These are phyloP conservation scores for Xenopus borealis DNA, from an alignment of 2,113 vertebrate species.

Conservation along the genomic window DNA sequence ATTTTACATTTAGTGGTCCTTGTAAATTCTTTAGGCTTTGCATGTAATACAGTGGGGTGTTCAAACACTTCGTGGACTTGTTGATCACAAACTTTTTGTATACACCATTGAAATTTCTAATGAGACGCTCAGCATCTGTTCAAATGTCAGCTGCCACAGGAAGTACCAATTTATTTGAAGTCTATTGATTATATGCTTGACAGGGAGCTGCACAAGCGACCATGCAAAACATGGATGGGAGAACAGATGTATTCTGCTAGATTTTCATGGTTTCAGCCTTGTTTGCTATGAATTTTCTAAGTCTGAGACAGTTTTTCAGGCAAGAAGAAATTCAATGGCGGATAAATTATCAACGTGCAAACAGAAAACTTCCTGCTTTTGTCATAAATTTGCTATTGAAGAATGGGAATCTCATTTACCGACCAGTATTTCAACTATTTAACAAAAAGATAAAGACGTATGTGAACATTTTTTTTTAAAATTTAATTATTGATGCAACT, in stretches of 20 bases:
- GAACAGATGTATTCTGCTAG: constrained; percentile 30
- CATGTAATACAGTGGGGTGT: constrained; percentile 9
- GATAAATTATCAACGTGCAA: neutral
- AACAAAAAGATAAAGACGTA: no score
- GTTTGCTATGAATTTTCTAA: constrained; percentile 24
- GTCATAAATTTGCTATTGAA: no score
- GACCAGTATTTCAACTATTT: no score
- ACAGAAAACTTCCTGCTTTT: neutral
- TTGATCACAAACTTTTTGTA: constrained; percentile 37
- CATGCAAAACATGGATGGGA: constrained; percentile 41
- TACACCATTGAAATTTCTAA: constrained; percentile 44
- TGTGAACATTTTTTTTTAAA: no score
- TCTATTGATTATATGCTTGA: constrained; percentile 46
- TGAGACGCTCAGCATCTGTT: constrained; percentile 44
- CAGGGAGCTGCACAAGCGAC: constrained; percentile 34
- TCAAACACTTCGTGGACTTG: constrained; percentile 10
- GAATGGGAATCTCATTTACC: no score
- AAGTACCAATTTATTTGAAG: constrained; percentile 47
- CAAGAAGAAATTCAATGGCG: neutral
- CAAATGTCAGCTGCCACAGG: constrained; percentile 45
- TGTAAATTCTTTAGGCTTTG: neutral
- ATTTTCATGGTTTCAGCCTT: constrained; percentile 32
- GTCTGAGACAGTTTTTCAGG: constrained; percentile 30
- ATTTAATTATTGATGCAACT: no score
- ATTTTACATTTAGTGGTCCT: neutral